A percentile compares a stretch with the other conserved stretches of the same genome.
Conservation (phyloP, 2,888 invertebrate genomes). For the Gymnosoma rotundatum region DNA sequence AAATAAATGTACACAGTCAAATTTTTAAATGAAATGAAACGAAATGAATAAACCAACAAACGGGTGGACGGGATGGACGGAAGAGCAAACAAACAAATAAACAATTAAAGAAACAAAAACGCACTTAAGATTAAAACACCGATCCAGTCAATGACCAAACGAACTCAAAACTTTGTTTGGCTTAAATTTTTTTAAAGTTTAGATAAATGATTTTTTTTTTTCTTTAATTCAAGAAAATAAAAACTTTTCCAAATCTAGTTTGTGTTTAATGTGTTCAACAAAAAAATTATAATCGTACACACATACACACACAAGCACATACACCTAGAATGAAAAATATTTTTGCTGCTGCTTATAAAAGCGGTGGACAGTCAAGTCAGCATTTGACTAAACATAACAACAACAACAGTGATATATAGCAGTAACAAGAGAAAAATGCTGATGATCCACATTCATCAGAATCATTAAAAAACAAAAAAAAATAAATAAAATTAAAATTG, state of each 20-base stretch:
- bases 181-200: constrained; percentile 14
- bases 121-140: constrained; percentile 51
- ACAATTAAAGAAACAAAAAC: constrained; percentile 37
- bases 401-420: constrained; percentile 22
- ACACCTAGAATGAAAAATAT: not conserved
- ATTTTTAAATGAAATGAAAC: constrained; percentile 34
- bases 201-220: too few species aligned
- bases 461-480: constrained; percentile 39
- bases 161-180: constrained; percentile 29
- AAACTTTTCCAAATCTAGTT: constrained; percentile 53
- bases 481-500: constrained; percentile 38
- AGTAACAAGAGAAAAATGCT: constrained; percentile 46
- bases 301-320: not conserved
- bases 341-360: constrained; percentile 1
- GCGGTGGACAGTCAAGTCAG: constrained; percentile 26
- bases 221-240: constrained; percentile 10
- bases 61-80: not conserved
- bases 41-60: constrained; percentile 36
- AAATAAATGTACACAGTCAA: constrained; percentile 13
- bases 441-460: constrained; percentile 61
- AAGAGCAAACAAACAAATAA: constrained; percentile 49
- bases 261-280: constrained; percentile 45
- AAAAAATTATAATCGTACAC: constrained; percentile 11
- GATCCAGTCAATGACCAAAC: constrained; percentile 20
- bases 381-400: constrained; percentile 41